Evolutionary conservation across 2,888 invertebrate genomes (phyloP), one percentile per base, ranked within the genome.

Genomic region (Drosophila peninsularis): DNA sequence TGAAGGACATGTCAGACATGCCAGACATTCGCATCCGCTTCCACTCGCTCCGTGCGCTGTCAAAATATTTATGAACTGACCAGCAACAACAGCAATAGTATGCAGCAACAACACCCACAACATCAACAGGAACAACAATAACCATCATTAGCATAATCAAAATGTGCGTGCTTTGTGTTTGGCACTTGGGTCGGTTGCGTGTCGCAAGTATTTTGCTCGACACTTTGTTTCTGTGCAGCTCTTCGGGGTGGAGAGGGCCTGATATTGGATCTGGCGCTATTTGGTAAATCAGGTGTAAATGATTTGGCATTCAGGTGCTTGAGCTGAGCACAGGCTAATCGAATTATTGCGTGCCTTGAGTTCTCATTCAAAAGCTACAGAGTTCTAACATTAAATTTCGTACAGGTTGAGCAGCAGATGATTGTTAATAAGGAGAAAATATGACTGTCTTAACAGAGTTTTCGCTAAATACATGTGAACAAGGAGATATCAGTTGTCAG

Each of bases 121-220:
- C 5, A 44, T 21, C 62, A 41, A 21, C 49, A 62, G 50, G 24
- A 57, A 41, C 47, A 50, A 45, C 24, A 57, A 69, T 32, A 56
- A 71, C 68, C 77, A 77, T 85, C 71, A 83, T 83, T 83, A 88
- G 83, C 83, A 88, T 83, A 83, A 82, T 88, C 83, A 77, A 78
- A 86, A 75, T 80, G 80, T 83, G 82, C 82, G 88, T 83, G 82
- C 79, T 77, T 68, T 55, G 62, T 54, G 58, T 62, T 47, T 67
- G 68, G 57, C 54, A 62, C 61, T 27, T 70, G 45, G 56, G 17
- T 62, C 53, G 53, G 62, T 82, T 76, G 88, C 62, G 56, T 68
- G 85, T 82, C 85, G 88, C 60, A 54, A 45, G 13, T 66, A 27
- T 45, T 56, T 56, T 56, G 56, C 45, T 45, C 45, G 36, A 45